Conservation (phyloP, 1,140 invertebrate species). For the Calephelis virginiensis region DNA sequence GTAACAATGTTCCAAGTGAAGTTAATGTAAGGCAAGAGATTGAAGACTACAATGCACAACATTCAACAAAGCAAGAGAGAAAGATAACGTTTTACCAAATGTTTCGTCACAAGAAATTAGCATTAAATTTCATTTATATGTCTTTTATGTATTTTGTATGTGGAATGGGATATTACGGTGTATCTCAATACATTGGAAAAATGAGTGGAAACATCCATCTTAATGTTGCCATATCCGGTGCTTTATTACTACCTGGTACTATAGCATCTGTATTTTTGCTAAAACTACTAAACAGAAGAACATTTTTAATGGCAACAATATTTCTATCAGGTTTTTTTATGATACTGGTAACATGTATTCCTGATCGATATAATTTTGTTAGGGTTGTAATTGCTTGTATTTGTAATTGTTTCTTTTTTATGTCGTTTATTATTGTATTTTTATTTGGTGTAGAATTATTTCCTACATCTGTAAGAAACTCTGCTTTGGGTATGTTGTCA, state of each 20-base stretch:
- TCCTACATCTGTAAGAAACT: conserved; percentile 79
- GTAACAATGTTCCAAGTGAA: conserved; percentile 35
- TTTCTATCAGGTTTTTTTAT: conserved; percentile 79
- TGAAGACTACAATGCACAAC: conserved; percentile 36
- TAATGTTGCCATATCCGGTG: conserved; percentile 84
- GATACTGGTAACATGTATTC: conserved; percentile 78
- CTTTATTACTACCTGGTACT: conserved; percentile 81
- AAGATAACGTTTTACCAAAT: conserved; percentile 51
- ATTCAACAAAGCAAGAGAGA: conserved; percentile 17
- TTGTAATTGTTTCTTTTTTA: conserved; percentile 78
- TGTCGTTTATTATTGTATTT: conserved; percentile 78
- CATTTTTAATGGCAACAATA: conserved; percentile 81
- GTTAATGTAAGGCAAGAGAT: conserved; percentile 44
- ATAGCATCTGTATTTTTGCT: conserved; percentile 81
- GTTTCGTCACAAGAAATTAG: conserved; percentile 46
- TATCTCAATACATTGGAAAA: conserved; percentile 85
- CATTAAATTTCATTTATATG: conserved; percentile 69
- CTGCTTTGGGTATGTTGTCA: conserved; percentile 76
- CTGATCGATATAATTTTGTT: conserved; percentile 39
- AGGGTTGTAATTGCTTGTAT: conserved; percentile 72
- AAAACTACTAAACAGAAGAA: conserved; percentile 80
- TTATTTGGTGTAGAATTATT: conserved; percentile 79
- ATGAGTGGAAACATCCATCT: conserved; percentile 84
- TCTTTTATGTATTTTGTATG: conserved; percentile 84
- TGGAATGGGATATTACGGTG: conserved; percentile 86